Percentiles rank a stretch among this genome's conserved stretches.
Evolutionary conservation across 2,797 vertebrate genomes (phyloP).

Genomic region (Tinamus major): DNA sequence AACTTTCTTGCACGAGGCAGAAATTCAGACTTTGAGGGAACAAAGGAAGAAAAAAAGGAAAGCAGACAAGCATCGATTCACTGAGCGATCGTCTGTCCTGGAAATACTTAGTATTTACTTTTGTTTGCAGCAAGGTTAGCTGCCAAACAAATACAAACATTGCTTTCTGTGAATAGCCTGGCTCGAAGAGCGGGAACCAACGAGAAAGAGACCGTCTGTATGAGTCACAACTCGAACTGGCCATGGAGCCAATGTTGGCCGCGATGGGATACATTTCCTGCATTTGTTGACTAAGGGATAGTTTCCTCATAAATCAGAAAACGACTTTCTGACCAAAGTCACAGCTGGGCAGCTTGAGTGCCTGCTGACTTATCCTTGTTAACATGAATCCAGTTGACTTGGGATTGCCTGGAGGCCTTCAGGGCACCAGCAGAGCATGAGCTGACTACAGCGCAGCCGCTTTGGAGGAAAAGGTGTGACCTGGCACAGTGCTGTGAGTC

Average conservation of each 20-base stretch:
- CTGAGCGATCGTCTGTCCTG: not conserved
- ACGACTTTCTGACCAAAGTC: not conserved
- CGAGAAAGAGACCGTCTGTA: not conserved
- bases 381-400: conserved; percentile 1
- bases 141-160: not conserved
- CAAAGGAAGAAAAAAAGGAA: not conserved
- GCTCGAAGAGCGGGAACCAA: not conserved
- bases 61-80: not conserved
- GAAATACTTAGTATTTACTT: not conserved
- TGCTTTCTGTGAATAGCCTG: not conserved
- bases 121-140: not conserved
- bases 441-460: not conserved
- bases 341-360: not conserved
- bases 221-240: not conserved
- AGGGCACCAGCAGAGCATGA: not conserved
- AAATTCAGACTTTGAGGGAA: not conserved
- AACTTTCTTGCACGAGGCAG: not conserved
- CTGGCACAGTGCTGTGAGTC: not conserved
- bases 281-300: not conserved
- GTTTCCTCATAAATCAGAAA: conserved; percentile 19
- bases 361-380: not conserved
- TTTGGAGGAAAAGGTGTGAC: not conserved
- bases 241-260: not conserved
- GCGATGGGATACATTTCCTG: not conserved
- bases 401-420: conserved; percentile 4